A percentile compares a stretch with the other conserved stretches of the same genome.
Conservation (phyloP, 92 coral and sea anemone genomes). For the Zoanthus solanderi region DNA sequence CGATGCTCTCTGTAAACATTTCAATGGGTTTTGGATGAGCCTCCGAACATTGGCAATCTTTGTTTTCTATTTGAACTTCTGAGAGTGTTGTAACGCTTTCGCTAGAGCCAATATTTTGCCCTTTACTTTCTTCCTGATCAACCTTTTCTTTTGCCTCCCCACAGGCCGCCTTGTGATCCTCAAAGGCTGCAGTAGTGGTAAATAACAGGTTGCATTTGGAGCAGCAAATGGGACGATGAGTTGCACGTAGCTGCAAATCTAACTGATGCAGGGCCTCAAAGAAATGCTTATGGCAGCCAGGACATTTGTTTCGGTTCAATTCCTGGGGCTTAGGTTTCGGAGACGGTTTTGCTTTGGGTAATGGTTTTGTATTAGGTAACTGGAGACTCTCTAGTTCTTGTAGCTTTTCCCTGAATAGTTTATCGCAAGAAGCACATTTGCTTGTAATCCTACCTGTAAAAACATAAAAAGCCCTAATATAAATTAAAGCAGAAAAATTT, state of each 20-base stretch:
- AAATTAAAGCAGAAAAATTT: too few species aligned
- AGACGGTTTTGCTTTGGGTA: background rate
- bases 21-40: background rate
- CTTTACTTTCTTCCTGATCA: background rate
- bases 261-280: conserved; percentile 37
- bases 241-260: conserved; percentile 34
- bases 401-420: conserved; percentile 22
- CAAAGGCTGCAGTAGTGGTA: conserved; percentile 28
- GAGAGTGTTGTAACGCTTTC: background rate
- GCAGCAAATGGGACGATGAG: conserved; percentile 41
- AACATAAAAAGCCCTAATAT: background rate
- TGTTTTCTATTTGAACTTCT: background rate
- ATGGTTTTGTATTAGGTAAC: background rate
- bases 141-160: background rate
- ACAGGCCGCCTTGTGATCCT: conserved; percentile 22
- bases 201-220: conserved; percentile 32
- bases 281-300: conserved; percentile 43
- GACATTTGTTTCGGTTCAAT: conserved; percentile 43
- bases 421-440: conserved; percentile 20
- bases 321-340: conserved; percentile 30
- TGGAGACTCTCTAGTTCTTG: conserved; percentile 34
- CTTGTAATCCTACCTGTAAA: conserved; percentile 12
- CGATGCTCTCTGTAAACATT: background rate
- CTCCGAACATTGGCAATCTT: conserved; percentile 5
- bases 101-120: background rate